Evolutionary conservation across 2,797 vertebrate species (phyloP).

Genomic region (Oreortyx pictus): DNA sequence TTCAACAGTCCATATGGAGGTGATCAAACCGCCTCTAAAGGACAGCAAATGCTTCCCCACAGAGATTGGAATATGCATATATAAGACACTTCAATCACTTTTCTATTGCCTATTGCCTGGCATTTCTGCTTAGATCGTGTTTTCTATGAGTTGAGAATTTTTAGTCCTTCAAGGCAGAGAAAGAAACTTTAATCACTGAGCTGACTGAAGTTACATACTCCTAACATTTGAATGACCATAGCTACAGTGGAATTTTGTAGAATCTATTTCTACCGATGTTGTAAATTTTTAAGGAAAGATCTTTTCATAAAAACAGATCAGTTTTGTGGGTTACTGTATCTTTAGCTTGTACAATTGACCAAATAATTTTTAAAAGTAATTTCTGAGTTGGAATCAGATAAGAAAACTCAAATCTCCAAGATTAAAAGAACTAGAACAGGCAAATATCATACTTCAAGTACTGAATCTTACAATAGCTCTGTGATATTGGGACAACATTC

Average conservation of each 20-base stretch:
- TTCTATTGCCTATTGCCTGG: neutral
- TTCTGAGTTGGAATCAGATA: neutral
- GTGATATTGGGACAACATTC: neutral
- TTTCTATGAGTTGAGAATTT: neutral
- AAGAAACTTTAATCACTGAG: neutral
- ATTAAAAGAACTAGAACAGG: neutral
- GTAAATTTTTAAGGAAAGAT: slow-evolving; percentile 1
- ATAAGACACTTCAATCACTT: slow-evolving; percentile 13
- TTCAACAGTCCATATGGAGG: slow-evolving; percentile 49
- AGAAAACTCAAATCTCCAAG: neutral
- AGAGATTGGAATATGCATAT: neutral
- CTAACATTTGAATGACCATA: neutral
- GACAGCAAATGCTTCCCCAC: slow-evolving; percentile 30
- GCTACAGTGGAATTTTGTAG: neutral
- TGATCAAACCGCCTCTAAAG: slow-evolving; percentile 46
- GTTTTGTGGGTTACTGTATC: neutral
- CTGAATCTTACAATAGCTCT: neutral
- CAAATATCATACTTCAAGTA: neutral
- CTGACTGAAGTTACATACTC: neutral
- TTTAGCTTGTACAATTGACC: neutral
- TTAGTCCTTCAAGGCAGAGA: neutral
- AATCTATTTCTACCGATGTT: neutral
- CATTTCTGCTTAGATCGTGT: neutral
- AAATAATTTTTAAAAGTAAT: neutral
- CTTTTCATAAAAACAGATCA: neutral